Conservation (phyloP, 2,113 vertebrate species). For the Proteles cristata region DNA sequence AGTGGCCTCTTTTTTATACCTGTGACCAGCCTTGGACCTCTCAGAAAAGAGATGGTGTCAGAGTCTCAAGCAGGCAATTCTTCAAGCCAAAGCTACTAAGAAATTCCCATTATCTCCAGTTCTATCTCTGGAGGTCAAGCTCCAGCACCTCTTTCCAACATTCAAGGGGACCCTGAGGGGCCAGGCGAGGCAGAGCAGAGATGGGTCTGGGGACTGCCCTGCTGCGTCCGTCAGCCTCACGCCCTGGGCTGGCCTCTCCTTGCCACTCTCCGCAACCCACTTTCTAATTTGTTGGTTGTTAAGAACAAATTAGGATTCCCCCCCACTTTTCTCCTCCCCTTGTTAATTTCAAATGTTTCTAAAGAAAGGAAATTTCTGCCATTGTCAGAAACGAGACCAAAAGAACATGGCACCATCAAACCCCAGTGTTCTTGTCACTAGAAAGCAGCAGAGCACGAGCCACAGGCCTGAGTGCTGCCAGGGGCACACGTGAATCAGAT, state of each 20-base stretch:
- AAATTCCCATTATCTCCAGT: neutral
- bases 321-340: conserved; percentile 12
- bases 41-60: neutral
- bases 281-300: neutral
- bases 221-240: neutral
- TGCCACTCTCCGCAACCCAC: neutral
- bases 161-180: neutral
- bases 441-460: neutral
- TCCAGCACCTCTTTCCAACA: fast-evolving
- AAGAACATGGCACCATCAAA: conserved; percentile 38
- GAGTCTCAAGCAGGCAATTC: neutral
- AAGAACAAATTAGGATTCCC: conserved; percentile 26
- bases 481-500: neutral
- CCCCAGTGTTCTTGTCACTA: neutral
- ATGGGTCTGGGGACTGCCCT: fast-evolving
- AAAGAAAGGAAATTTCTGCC: conserved; percentile 45
- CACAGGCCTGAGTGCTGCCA: neutral
- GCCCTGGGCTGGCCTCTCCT: neutral
- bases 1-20: neutral
- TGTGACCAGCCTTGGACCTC: neutral
- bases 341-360: neutral
- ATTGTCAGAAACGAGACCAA: conserved; percentile 36
- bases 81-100: conserved; percentile 24
- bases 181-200: neutral
- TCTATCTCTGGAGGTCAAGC: neutral